Percentiles rank a stretch among this genome's conserved stretches.
Evolutionary conservation across 2,888 invertebrate genomes (phyloP).

Genomic region (Nephrotoma flavescens): DNA sequence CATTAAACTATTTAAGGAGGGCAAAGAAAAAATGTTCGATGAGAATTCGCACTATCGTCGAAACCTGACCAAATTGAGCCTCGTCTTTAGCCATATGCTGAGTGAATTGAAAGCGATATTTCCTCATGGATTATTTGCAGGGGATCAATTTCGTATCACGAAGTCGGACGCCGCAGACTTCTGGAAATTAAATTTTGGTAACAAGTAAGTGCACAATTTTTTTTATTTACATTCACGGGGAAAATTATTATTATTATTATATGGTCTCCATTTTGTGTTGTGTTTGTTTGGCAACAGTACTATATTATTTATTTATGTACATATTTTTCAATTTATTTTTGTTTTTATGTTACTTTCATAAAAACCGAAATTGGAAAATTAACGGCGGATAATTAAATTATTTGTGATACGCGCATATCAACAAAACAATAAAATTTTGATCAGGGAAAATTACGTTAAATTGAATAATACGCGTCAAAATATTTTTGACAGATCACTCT

Average conservation of each 20-base stretch:
- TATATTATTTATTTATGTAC: not conserved
- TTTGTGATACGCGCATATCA: not conserved
- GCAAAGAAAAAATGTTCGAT: conserved; percentile 97
- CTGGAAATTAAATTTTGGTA: conserved; percentile 92
- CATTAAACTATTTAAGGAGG: conserved; percentile 95
- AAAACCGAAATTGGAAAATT: not conserved
- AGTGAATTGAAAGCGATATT: conserved; percentile 98
- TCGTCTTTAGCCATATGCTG: conserved; percentile 99
- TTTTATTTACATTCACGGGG: not conserved
- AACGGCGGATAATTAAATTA: not conserved
- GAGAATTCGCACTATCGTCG: conserved; percentile 88
- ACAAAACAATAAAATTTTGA: not conserved
- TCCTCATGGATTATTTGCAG: conserved; percentile 89
- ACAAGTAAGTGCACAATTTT: conserved; percentile 52
- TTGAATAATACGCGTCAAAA: not conserved
- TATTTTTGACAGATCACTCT: not conserved
- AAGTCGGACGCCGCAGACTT: conserved; percentile 98
- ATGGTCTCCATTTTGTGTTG: not conserved
- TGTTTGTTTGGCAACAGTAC: not conserved
- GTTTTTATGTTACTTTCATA: not conserved
- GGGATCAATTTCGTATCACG: conserved; percentile 96
- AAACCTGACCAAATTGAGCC: conserved; percentile 91
- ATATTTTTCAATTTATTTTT: not conserved
- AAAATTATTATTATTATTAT: not conserved
- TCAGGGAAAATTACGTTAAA: not conserved